Conservation (phyloP, 2,797 vertebrate genomes). For the Coendou prehensilis region DNA sequence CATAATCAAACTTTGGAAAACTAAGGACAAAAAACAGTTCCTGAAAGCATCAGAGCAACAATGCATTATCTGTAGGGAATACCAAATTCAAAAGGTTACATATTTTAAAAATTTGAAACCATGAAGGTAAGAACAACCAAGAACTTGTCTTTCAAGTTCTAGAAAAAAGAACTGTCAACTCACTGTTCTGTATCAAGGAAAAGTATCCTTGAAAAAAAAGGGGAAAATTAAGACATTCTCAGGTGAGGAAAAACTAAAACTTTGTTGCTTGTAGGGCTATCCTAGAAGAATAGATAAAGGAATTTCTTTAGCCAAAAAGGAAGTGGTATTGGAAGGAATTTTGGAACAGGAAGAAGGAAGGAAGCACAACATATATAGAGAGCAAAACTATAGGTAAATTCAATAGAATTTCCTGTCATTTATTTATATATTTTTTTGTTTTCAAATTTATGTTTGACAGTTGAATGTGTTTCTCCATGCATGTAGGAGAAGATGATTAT, state of each 20-base stretch:
- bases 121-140: neutral
- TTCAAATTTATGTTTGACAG: neutral
- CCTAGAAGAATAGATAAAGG: conserved; percentile 41
- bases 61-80: neutral
- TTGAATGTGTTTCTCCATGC: neutral
- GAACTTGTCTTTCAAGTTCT: neutral
- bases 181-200: neutral
- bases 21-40: neutral
- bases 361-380: neutral
- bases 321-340: neutral
- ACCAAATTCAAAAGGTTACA: neutral
- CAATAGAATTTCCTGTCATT: neutral
- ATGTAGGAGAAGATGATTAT: neutral
- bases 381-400: neutral
- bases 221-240: neutral
- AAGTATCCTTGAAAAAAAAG: neutral
- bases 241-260: conserved; percentile 31
- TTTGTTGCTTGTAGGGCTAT: conserved; percentile 15
- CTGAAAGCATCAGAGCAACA: neutral
- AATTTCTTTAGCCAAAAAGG: conserved; percentile 21
- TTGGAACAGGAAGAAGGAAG: neutral
- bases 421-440: neutral
- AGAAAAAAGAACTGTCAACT: neutral
- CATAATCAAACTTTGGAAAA: conserved; percentile 4
- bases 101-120: neutral